A percentile compares a stretch with the other conserved stretches of the same genome.
These are phyloP conservation scores for Sminthurides aquaticus DNA, from an alignment of 2,888 invertebrate species.

Conservation along the genomic window DNA sequence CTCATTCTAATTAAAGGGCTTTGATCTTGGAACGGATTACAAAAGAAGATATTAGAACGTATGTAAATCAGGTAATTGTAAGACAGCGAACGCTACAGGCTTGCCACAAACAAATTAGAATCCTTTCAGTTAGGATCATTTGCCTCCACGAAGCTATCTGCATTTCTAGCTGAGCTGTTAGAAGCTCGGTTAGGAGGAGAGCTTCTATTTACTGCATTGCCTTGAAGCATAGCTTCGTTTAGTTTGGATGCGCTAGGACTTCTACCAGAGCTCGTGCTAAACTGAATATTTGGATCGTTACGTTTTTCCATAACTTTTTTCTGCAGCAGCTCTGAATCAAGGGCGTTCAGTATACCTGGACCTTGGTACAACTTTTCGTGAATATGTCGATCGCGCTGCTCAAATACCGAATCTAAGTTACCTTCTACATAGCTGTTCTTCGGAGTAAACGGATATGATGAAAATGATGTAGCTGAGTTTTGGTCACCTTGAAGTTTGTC, in stretches of 20 bases:
- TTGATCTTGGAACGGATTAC: no score
- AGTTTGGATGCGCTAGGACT: slow-evolving; percentile 38
- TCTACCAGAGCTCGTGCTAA: slow-evolving; percentile 30
- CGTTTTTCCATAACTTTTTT: slow-evolving; percentile 37
- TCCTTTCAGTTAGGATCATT: no score
- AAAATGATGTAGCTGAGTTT: slow-evolving; percentile 40
- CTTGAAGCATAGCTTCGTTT: slow-evolving; percentile 13
- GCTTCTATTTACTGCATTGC: slow-evolving; percentile 8
- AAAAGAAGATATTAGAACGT: no score
- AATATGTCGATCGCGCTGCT: slow-evolving; percentile 21
- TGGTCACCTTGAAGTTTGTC: slow-evolving; percentile 40
- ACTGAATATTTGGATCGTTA: not conserved
- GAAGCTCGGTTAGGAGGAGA: slow-evolving; percentile 1
- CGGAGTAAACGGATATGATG: slow-evolving; percentile 46
- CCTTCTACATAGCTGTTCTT: slow-evolving; percentile 47
- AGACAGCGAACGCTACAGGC: no score
- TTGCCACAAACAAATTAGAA: no score
- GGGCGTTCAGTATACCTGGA: slow-evolving; percentile 31
- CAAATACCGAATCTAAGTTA: slow-evolving; percentile 41
- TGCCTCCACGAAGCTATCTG: no score
- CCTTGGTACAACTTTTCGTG: slow-evolving; percentile 12
- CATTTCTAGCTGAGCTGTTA: not conserved
- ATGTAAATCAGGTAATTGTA: no score
- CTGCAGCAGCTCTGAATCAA: slow-evolving; percentile 39
- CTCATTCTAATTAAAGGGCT: no score